These are phyloP conservation scores for Choristoneura fumiferana DNA, from an alignment of 1,140 invertebrate species.

Conservation along the genomic window DNA sequence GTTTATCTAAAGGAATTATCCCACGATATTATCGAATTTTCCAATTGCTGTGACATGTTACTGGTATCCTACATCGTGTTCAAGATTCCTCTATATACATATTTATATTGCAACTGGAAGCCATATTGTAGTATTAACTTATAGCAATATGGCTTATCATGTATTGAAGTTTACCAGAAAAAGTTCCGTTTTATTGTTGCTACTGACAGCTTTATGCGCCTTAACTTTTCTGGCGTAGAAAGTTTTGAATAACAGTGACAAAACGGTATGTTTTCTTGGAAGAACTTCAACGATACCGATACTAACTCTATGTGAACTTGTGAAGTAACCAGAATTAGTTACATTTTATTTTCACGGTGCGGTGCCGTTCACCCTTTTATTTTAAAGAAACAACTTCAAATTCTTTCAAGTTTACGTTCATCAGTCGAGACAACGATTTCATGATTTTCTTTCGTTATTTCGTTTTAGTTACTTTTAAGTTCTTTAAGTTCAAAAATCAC, in stretches of 20 bases:
- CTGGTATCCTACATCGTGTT: background rate
- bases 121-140: too few relatives aligned
- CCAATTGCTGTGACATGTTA: too few relatives aligned
- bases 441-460: slow-evolving; percentile 20
- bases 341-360: slow-evolving; percentile 38
- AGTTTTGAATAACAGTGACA: background rate
- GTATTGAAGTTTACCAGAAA: background rate
- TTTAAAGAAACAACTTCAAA: background rate
- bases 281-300: background rate
- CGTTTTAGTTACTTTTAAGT: slow-evolving; percentile 22
- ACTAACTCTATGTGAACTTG: slow-evolving; percentile 10
- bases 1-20: too few relatives aligned
- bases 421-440: background rate
- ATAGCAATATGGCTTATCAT: background rate
- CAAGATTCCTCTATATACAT: background rate
- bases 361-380: slow-evolving; percentile 43
- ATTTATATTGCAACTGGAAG: too few relatives aligned
- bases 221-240: too few relatives aligned
- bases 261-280: too few relatives aligned
- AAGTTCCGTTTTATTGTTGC: background rate
- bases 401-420: background rate
- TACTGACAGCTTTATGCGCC: background rate
- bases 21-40: too few relatives aligned
- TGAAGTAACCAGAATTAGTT: background rate
- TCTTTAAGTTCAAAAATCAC: background rate